phyloP scores from a whole-genome alignment of 64 coral and sea anemone genomes.

The Stichodactyla mertensii region DNA sequence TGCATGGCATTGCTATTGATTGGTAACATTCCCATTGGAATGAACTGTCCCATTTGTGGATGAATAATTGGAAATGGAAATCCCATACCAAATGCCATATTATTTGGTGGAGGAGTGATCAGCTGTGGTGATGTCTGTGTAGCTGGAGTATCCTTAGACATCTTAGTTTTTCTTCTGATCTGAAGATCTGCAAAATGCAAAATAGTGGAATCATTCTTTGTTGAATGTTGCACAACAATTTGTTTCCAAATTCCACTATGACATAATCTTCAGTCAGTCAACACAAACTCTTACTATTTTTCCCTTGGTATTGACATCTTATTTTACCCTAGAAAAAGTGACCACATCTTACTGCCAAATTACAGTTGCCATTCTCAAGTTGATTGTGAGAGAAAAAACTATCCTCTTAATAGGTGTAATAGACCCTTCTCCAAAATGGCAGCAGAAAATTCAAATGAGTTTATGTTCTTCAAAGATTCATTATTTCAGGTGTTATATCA shows the following conservation, averaged over 20 bases:
- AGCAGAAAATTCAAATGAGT: no score
- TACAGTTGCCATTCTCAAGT: no score
- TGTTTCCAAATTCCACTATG: no score
- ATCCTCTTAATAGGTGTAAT: no score
- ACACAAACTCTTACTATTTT: no score
- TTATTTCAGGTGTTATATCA: no score
- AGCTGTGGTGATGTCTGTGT: neutral
- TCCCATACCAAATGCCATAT: conserved; percentile 48
- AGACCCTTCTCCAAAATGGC: no score
- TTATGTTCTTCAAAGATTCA: no score
- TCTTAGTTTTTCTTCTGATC: neutral
- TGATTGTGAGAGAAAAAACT: no score
- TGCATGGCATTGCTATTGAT: neutral
- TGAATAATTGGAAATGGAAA: conserved; percentile 48
- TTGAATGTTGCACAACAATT: neutral
- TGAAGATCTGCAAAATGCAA: neutral
- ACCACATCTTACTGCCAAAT: no score
- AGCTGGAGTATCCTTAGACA: neutral
- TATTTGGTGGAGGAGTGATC: neutral
- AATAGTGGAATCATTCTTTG: neutral
- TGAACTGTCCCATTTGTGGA: conserved; percentile 36
- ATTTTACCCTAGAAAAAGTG: no score
- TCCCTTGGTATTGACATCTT: neutral
- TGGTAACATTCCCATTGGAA: conserved; percentile 61
- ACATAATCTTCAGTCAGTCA: no score